A percentile compares a stretch with the other conserved stretches of the same genome.
Evolutionary conservation across 1,140 invertebrate species (phyloP).

Genomic region (Micrasema minimum): DNA sequence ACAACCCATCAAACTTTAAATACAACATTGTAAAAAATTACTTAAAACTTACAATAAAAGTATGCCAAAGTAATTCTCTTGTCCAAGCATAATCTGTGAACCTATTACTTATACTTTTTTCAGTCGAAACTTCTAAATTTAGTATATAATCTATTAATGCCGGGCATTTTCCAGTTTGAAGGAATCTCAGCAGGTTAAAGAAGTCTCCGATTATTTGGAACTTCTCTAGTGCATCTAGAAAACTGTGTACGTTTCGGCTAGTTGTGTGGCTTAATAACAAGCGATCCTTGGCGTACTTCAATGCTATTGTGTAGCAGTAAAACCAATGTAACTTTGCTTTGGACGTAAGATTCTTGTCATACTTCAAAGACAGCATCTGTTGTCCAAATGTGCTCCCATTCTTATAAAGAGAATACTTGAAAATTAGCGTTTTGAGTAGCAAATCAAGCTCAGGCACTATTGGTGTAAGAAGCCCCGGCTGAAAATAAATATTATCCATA

Average conservation of each 20-base stretch:
- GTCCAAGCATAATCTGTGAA: slow-evolving; percentile 72
- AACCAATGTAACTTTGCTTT: slow-evolving; percentile 67
- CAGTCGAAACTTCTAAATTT: slow-evolving; percentile 65
- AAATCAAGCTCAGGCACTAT: slow-evolving; percentile 70
- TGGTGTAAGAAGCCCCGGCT: slow-evolving; percentile 67
- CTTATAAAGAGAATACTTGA: slow-evolving; percentile 68
- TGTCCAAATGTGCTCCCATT: slow-evolving; percentile 71
- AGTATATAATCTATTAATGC: slow-evolving; percentile 69
- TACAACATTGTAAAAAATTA: too few species aligned
- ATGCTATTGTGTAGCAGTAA: slow-evolving; percentile 65
- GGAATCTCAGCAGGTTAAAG: slow-evolving; percentile 71
- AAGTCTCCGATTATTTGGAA: slow-evolving; percentile 68
- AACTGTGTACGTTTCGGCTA: slow-evolving; percentile 64
- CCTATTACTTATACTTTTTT: slow-evolving; percentile 63
- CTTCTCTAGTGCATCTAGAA: slow-evolving; percentile 65
- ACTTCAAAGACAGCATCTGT: slow-evolving; percentile 70
- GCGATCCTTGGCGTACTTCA: slow-evolving; percentile 68
- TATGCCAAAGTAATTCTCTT: slow-evolving; percentile 74
- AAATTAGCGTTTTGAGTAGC: slow-evolving; percentile 68
- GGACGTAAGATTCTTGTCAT: slow-evolving; percentile 65
- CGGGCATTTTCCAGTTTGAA: slow-evolving; percentile 72
- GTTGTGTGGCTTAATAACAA: slow-evolving; percentile 64
- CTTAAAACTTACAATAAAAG: slow-evolving; percentile 70
- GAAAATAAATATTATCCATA: slow-evolving; percentile 53
- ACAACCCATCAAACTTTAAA: too few species aligned